Percentiles rank a stretch among this genome's conserved stretches.
Conservation (phyloP, 2,797 vertebrate species). For the Lacerta bilineata region DNA sequence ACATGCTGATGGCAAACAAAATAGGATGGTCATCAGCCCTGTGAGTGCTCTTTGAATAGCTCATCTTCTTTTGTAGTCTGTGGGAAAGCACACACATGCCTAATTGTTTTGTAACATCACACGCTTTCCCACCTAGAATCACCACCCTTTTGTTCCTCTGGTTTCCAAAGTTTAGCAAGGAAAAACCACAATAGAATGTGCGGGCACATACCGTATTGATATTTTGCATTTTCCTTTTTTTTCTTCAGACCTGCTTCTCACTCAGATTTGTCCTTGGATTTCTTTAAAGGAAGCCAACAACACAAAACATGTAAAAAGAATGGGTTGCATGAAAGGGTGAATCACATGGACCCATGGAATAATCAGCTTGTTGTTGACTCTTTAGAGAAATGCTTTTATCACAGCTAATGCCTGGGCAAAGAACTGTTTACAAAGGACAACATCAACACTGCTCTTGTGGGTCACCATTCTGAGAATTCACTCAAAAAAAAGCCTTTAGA, state of each 20-base stretch:
- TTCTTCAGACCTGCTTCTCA: constrained; percentile 1
- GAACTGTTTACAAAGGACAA: constrained; percentile 41
- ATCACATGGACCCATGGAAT: constrained; percentile 46
- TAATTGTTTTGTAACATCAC: background rate
- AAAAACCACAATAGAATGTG: constrained; percentile 16
- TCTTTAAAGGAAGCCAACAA: constrained; percentile 15
- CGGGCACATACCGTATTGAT: background rate
- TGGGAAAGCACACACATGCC: background rate
- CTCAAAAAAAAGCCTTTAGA: constrained; percentile 45
- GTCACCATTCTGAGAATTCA: constrained; percentile 33
- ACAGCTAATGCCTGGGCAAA: constrained; percentile 49
- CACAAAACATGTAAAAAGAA: constrained; percentile 23
- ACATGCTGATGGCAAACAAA: background rate
- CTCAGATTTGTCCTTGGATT: constrained; percentile 56
- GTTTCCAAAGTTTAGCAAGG: constrained; percentile 33
- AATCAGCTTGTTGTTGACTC: constrained; percentile 60
- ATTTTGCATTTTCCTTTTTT: constrained; percentile 30
- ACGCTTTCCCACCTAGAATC: background rate
- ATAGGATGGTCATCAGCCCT: background rate
- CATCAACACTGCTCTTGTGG: constrained; percentile 3
- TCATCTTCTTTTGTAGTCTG: too few species aligned
- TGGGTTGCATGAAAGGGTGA: constrained; percentile 51
- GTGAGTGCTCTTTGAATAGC: too few species aligned
- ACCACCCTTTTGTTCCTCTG: background rate
- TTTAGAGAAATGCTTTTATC: constrained; percentile 56